Conservation (phyloP, 2,888 invertebrate species). For the Limnephilus lunatus region DNA sequence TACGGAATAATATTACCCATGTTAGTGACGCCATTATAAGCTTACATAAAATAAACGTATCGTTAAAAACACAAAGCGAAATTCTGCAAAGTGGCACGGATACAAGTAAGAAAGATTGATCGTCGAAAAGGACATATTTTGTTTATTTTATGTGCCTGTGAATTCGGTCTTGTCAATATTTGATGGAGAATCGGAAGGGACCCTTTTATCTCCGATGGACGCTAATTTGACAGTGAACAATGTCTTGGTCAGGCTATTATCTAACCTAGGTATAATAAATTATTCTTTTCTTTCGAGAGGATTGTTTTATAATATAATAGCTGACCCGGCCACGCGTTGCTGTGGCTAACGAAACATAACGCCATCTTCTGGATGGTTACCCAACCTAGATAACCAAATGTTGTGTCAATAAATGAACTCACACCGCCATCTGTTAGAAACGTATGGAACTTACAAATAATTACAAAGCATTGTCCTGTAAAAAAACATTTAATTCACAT, state of each 20-base stretch:
- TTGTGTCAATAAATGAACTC: too few relatives aligned
- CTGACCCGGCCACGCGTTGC: too few relatives aligned
- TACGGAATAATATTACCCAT: background rate
- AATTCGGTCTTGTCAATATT: constrained; percentile 2
- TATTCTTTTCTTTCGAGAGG: background rate
- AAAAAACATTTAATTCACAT: too few relatives aligned
- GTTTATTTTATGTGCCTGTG: background rate
- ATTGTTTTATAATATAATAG: background rate
- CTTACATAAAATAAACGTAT: background rate
- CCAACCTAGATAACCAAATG: too few relatives aligned
- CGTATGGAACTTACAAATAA: too few relatives aligned
- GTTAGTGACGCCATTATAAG: background rate
- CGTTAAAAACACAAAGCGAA: background rate
- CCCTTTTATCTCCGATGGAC: background rate
- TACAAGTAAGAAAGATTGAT: background rate
- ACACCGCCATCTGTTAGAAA: too few relatives aligned
- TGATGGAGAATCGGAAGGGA: background rate
- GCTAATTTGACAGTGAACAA: constrained; percentile 13
- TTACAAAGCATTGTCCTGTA: too few relatives aligned
- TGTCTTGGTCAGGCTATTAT: background rate
- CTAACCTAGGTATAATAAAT: background rate
- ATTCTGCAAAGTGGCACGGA: background rate
- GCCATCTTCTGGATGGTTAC: too few relatives aligned
- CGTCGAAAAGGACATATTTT: background rate
- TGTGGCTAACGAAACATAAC: too few relatives aligned